A percentile compares a stretch with the other conserved stretches of the same genome.
Conservation (phyloP, 2,113 vertebrate genomes). For the Rhinolophus ferrumequinum region DNA sequence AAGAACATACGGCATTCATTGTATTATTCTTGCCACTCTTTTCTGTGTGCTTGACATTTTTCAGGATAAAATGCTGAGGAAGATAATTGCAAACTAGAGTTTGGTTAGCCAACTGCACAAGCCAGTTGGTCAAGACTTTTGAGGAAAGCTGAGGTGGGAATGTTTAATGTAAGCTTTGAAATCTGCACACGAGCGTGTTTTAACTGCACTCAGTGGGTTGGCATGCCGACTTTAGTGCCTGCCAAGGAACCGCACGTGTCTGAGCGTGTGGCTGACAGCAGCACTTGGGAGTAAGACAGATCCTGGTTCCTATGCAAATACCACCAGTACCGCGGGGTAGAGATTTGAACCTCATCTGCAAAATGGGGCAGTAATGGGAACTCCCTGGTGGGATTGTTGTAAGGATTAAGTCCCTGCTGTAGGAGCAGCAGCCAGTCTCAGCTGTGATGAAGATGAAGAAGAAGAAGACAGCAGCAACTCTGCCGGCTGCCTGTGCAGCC, state of each 20-base stretch:
- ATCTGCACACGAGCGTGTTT: background rate
- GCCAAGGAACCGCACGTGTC: background rate
- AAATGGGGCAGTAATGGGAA: background rate
- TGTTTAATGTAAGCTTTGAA: background rate
- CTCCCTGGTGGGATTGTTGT: background rate
- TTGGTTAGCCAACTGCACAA: background rate
- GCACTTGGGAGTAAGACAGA: background rate
- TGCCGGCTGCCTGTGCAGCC: background rate
- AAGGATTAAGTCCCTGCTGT: background rate
- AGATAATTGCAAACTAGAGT: background rate
- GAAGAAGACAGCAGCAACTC: background rate
- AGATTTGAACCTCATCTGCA: background rate
- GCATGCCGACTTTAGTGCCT: background rate
- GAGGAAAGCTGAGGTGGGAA: background rate
- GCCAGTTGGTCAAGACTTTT: background rate
- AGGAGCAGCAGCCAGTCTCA: background rate
- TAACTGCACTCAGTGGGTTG: background rate
- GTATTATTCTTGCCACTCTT: background rate
- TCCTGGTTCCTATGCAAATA: background rate
- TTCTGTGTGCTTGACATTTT: constrained; percentile 22
- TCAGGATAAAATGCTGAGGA: background rate
- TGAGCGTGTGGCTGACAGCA: background rate
- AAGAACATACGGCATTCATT: background rate
- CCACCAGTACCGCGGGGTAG: background rate
- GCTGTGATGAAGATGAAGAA: background rate